phyloP scores from a whole-genome alignment of 2,797 vertebrate species.

The Cyclura pinguis region DNA sequence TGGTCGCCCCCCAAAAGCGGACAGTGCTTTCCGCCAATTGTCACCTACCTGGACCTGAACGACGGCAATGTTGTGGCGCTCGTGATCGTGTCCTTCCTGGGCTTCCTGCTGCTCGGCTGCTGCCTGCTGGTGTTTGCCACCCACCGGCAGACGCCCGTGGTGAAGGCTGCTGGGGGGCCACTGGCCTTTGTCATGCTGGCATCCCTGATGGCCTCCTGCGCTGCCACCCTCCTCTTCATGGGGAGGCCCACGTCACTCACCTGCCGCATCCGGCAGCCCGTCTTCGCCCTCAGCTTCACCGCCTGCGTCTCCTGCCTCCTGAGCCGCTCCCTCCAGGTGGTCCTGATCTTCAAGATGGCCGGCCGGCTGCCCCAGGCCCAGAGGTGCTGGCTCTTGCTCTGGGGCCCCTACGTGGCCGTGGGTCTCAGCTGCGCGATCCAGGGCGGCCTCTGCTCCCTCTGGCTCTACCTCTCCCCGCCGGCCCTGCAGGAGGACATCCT shows the following conservation, averaged over 20 bases:
- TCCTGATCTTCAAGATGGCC: constrained; percentile 15
- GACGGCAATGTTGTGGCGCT: background rate
- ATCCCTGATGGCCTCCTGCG: rapidly evolving
- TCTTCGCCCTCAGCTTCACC: constrained; percentile 55
- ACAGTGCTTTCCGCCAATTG: background rate
- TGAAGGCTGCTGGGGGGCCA: constrained; percentile 30
- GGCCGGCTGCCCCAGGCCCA: constrained; percentile 48
- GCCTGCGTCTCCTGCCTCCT: constrained; percentile 42
- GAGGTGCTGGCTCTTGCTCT: constrained; percentile 46
- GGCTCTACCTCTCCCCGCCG: constrained; percentile 29
- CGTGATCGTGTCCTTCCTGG: rapidly evolving
- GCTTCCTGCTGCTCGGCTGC: background rate
- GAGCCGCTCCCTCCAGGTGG: constrained; percentile 52
- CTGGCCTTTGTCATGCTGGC: background rate
- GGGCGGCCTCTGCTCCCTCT: constrained; percentile 15
- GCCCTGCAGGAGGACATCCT: constrained; percentile 35
- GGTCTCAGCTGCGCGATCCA: constrained; percentile 15
- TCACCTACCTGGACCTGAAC: background rate
- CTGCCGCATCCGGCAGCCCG: constrained; percentile 35
- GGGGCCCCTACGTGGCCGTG: constrained; percentile 31
- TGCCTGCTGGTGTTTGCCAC: background rate
- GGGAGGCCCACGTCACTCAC: constrained; percentile 7
- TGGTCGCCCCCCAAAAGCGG: background rate
- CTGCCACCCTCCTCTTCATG: background rate
- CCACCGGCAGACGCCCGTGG: background rate